Evolutionary conservation across 2,113 vertebrate genomes (phyloP).

Genomic region (Odontesthes bonariensis): DNA sequence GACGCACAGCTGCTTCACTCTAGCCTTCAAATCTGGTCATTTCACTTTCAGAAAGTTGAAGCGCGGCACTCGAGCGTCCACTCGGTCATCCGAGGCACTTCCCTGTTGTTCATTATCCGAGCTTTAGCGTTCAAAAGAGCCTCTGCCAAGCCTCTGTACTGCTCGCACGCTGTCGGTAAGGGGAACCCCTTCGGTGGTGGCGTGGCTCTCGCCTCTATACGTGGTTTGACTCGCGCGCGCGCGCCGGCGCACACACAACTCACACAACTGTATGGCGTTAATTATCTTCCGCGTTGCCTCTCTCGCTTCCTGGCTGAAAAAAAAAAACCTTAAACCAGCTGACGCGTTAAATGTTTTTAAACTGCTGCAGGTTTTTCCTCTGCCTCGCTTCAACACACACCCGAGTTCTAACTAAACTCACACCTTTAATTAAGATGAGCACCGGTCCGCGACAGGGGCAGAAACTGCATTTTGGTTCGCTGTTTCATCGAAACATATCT

Average conservation of each 20-base stretch:
- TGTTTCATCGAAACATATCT: not conserved
- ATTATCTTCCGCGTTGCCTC: slow-evolving; percentile 71
- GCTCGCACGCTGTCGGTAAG: slow-evolving; percentile 16
- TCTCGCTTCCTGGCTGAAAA: slow-evolving; percentile 64
- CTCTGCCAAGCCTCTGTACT: not conserved
- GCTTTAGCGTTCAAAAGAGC: not conserved
- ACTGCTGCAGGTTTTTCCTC: not conserved
- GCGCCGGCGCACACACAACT: slow-evolving; percentile 30
- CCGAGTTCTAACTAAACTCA: not conserved
- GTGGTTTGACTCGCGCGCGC: slow-evolving; percentile 28
- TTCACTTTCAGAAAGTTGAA: slow-evolving; percentile 47
- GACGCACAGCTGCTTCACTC: not conserved
- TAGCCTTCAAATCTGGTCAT: slow-evolving; percentile 62
- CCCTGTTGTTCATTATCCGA: slow-evolving; percentile 7
- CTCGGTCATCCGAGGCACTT: not conserved
- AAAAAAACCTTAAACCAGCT: slow-evolving; percentile 22
- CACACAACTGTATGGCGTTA: slow-evolving; percentile 1
- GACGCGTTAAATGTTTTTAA: slow-evolving; percentile 33
- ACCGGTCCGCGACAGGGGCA: not conserved
- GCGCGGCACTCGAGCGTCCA: not conserved
- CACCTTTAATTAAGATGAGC: not conserved
- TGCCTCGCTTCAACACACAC: not conserved
- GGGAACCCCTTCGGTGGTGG: slow-evolving; percentile 68
- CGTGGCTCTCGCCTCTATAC: slow-evolving; percentile 43
- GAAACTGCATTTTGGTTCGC: not conserved